Conservation (phyloP, 2,888 invertebrate genomes). For the Zootermopsis nevadensis region DNA sequence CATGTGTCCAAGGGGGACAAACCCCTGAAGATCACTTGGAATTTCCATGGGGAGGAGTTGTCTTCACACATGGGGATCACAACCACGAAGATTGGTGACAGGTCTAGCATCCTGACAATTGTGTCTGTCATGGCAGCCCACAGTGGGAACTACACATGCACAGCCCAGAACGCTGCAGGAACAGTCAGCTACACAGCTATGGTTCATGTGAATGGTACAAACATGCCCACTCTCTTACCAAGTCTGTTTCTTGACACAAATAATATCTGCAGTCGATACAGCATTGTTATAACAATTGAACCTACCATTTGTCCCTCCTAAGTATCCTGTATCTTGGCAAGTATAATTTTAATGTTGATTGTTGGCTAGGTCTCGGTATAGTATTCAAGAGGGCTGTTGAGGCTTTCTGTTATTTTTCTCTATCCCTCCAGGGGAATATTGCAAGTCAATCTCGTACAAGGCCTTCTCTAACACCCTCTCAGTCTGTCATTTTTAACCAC, state of each 20-base stretch:
- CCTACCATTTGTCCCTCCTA: not conserved
- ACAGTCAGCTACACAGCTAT: slow-evolving; percentile 58
- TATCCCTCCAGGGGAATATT: no score
- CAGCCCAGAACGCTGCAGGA: slow-evolving; percentile 60
- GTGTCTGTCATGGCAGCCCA: slow-evolving; percentile 63
- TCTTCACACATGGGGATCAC: slow-evolving; percentile 59
- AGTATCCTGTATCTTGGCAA: no score
- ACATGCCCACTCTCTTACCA: slow-evolving; percentile 54
- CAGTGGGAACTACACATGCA: slow-evolving; percentile 62
- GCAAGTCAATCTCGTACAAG: no score
- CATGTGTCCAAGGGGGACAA: slow-evolving; percentile 59
- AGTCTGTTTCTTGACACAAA: not conserved
- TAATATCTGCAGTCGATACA: not conserved
- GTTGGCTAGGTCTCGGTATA: no score
- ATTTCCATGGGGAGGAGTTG: slow-evolving; percentile 56
- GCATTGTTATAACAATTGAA: not conserved
- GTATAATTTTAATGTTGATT: no score
- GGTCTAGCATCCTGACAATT: slow-evolving; percentile 63
- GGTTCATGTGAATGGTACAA: slow-evolving; percentile 61
- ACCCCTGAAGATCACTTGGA: slow-evolving; percentile 57
- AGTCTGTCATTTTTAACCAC: no score
- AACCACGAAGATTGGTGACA: slow-evolving; percentile 60
- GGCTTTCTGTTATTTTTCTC: no score
- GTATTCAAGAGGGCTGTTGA: no score
- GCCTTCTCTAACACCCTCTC: no score